Conservation (phyloP, 2,888 invertebrate species). For the Germaria angustata region DNA sequence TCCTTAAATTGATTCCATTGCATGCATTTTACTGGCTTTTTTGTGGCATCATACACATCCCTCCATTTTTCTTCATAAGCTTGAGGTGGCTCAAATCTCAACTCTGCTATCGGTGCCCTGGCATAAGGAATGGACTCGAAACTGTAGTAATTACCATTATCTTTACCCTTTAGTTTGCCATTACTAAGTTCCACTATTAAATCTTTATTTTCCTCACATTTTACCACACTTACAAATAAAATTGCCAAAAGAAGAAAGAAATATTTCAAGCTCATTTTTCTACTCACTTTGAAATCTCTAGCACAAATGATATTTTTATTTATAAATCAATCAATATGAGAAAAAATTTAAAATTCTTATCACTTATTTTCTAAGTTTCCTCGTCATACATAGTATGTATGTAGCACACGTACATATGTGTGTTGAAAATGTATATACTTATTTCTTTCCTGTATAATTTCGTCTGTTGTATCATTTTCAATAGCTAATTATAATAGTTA, state of each 20-base stretch:
- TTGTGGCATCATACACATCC: constrained; percentile 80
- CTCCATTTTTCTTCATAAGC: constrained; percentile 63
- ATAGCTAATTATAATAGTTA: no score
- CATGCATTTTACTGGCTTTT: constrained; percentile 54
- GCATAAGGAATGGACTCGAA: constrained; percentile 85
- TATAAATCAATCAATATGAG: not conserved
- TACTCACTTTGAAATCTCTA: constrained; percentile 2
- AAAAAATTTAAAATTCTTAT: not conserved
- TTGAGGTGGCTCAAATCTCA: constrained; percentile 81
- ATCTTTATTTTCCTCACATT: not conserved
- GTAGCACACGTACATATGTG: no score
- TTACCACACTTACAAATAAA: not conserved
- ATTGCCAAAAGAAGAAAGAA: not conserved
- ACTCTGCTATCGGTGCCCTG: constrained; percentile 83
- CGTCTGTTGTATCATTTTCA: no score
- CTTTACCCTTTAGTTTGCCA: constrained; percentile 66
- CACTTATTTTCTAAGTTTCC: not conserved
- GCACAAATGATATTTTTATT: constrained; percentile 1
- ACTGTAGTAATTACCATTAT: constrained; percentile 80
- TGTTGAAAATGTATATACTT: no score
- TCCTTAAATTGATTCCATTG: constrained; percentile 58
- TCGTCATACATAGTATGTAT: no score
- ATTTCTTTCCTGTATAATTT: no score
- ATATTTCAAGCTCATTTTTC: constrained; percentile 6
- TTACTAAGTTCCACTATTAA: constrained; percentile 58